phyloP scores from a whole-genome alignment of 1,140 invertebrate genomes.

The Drosophila nigrodunni region DNA sequence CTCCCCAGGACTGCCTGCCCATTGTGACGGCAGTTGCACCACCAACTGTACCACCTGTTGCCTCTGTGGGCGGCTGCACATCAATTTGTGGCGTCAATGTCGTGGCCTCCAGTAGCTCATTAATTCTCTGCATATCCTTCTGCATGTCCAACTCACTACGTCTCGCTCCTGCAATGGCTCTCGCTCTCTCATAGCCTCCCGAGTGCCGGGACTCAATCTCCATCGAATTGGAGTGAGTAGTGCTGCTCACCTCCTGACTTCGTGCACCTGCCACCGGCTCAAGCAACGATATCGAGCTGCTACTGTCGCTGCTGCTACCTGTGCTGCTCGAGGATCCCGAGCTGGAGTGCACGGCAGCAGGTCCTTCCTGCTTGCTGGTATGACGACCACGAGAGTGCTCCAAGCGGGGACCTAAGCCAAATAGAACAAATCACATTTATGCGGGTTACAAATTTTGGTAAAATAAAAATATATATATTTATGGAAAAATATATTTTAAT shows the following conservation, averaged over 20 bases:
- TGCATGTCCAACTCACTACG: conserved; percentile 81
- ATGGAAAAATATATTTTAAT: too few species aligned
- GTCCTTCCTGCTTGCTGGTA: conserved; percentile 44
- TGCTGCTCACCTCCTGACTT: conserved; percentile 74
- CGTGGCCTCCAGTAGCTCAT: conserved; percentile 58
- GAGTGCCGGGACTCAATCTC: conserved; percentile 78
- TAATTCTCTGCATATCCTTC: conserved; percentile 68
- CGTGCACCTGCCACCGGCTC: conserved; percentile 40
- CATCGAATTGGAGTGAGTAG: conserved; percentile 76
- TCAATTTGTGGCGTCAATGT: conserved; percentile 71
- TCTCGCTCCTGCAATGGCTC: conserved; percentile 73
- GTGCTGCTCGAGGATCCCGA: conserved; percentile 67
- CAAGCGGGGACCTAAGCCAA: conserved; percentile 60
- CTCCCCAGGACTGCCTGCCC: conserved; percentile 48
- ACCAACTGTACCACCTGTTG: conserved; percentile 4
- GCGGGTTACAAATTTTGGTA: too few species aligned
- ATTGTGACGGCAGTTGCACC: conserved; percentile 2
- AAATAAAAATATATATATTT: too few species aligned
- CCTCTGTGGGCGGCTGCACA: conserved; percentile 75
- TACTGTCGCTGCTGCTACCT: conserved; percentile 62
- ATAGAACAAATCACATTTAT: too few species aligned
- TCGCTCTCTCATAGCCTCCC: conserved; percentile 72
- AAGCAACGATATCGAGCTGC: conserved; percentile 67
- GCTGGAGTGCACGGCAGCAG: conserved; percentile 45
- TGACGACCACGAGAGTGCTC: conserved; percentile 56